phyloP scores from a whole-genome alignment of 30 jellyfish, hydroid and myxozoan genomes.

The Chironex yamaguchii region DNA sequence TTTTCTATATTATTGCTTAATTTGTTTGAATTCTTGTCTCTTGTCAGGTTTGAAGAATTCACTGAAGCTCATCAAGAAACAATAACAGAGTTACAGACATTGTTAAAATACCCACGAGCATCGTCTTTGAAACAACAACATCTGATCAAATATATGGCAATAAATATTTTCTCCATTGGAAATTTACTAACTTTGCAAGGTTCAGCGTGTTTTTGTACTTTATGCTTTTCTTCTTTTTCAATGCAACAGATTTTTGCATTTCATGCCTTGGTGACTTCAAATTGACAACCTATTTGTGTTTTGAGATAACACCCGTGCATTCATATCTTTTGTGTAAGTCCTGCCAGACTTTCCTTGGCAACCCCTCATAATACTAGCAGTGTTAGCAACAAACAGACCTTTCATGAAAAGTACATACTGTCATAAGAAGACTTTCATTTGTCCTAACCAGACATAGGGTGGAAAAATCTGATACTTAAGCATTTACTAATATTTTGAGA shows the following conservation, averaged over 20 bases:
- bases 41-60: conserved; percentile 79
- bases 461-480: no score
- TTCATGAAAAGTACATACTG: no score
- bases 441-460: no score
- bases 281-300: no score
- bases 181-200: conserved; percentile 85
- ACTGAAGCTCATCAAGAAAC: conserved; percentile 88
- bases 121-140: conserved; percentile 79
- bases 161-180: conserved; percentile 83
- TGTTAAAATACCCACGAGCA: conserved; percentile 81
- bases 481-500: no score
- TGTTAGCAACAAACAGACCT: no score
- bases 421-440: no score
- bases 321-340: no score
- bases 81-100: conserved; percentile 65
- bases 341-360: no score
- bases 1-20: neutral
- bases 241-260: neutral
- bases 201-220: neutral
- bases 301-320: no score
- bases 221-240: neutral
- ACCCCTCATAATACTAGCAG: no score
- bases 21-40: neutral
- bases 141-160: conserved; percentile 94
- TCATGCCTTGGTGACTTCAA: neutral